Evolutionary conservation across 2,797 vertebrate genomes (phyloP).

Genomic region (Nyctalus aviator): DNA sequence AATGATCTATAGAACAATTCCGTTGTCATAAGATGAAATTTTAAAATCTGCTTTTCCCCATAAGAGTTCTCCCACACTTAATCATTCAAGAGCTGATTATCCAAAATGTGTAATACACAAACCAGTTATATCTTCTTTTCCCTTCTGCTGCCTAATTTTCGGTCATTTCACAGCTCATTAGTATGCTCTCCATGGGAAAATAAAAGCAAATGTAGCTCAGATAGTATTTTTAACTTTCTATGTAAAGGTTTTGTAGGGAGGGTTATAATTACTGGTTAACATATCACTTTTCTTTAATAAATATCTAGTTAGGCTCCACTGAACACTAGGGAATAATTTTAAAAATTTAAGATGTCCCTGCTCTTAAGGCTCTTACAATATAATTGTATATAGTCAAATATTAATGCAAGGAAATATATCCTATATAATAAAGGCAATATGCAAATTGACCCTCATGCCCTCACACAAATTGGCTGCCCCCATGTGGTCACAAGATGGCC

Average conservation of each 20-base stretch:
- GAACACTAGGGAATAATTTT: conserved; percentile 21
- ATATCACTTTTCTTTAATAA: conserved; percentile 52
- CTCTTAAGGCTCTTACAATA: background rate
- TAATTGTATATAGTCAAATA: conserved; percentile 51
- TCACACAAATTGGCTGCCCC: no score
- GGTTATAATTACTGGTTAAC: conserved; percentile 57
- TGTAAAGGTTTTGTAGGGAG: conserved; percentile 42
- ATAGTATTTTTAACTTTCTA: conserved; percentile 62
- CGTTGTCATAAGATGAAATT: conserved; percentile 50
- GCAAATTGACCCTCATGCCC: no score
- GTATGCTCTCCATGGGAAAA: conserved; percentile 61
- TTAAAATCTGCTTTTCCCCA: conserved; percentile 53
- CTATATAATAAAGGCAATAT: no score
- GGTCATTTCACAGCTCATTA: conserved; percentile 73
- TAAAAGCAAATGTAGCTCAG: conserved; percentile 65
- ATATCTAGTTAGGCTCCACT: conserved; percentile 9
- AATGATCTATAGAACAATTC: conserved; percentile 39
- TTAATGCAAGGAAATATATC: background rate
- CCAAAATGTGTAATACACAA: conserved; percentile 47
- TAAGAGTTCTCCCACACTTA: conserved; percentile 58
- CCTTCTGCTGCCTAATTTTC: conserved; percentile 62
- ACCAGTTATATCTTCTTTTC: background rate
- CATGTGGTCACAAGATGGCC: no score
- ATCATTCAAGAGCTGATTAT: conserved; percentile 65
- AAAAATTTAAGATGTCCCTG: conserved; percentile 11